phyloP scores from a whole-genome alignment of 2,797 vertebrate species.

The Rhinatrema bivittatum region DNA sequence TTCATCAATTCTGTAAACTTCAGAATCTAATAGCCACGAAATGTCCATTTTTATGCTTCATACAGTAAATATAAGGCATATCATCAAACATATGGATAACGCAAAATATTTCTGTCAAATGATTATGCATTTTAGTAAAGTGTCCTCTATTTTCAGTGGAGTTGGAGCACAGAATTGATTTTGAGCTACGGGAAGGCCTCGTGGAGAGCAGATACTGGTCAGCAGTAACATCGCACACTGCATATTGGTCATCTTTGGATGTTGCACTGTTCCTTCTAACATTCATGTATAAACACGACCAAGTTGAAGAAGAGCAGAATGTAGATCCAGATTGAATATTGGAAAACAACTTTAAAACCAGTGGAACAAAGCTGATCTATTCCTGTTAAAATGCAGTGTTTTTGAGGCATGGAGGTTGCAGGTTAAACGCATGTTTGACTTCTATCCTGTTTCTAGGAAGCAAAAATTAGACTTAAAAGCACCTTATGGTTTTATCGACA shows the following conservation, averaged over 20 bases:
- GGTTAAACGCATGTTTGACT: constrained; percentile 46
- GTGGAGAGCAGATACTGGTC: constrained; percentile 98
- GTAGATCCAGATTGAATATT: constrained; percentile 43
- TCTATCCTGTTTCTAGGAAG: constrained; percentile 34
- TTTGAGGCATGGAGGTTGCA: constrained; percentile 37
- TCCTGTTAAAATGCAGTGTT: constrained; percentile 24
- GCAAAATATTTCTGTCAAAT: too few species aligned
- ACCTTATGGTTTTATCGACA: constrained; percentile 31
- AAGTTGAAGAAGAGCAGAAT: constrained; percentile 39
- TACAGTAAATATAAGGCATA: accelerated
- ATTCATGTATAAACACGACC: constrained; percentile 82
- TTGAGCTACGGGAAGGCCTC: constrained; percentile 89
- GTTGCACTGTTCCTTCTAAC: constrained; percentile 92
- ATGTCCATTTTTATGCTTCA: too few species aligned
- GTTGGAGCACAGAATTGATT: constrained; percentile 90
- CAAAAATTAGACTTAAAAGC: constrained; percentile 34
- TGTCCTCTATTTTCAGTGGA: constrained; percentile 66
- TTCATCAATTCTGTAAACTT: too few species aligned
- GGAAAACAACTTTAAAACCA: constrained; percentile 8
- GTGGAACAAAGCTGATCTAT: constrained; percentile 25
- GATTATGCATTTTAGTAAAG: accelerated
- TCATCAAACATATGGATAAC: too few species aligned
- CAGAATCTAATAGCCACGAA: too few species aligned
- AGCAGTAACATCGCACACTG: constrained; percentile 92
- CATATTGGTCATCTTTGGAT: constrained; percentile 94